Percentiles rank a stretch among this genome's conserved stretches.
Conservation (phyloP, 2,797 vertebrate species). For the Mormyrus proboscirostris region DNA sequence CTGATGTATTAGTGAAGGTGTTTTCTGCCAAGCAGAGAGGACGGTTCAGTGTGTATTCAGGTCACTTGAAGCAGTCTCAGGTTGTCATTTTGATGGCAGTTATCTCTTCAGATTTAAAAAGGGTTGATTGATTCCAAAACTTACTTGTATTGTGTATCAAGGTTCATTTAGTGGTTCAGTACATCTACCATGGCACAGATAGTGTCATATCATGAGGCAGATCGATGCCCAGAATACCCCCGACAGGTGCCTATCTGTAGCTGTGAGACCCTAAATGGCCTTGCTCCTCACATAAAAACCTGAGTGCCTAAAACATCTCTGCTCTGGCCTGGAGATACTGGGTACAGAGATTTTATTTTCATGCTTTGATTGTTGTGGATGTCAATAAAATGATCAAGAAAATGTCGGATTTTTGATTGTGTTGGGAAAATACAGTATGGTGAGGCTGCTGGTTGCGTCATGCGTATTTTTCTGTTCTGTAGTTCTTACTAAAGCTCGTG, state of each 20-base stretch:
- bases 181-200: not conserved
- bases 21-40: not conserved
- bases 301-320: not conserved
- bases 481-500: not conserved
- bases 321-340: not conserved
- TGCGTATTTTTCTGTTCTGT: not conserved
- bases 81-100: not conserved
- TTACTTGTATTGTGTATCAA: not conserved
- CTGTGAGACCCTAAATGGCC: not conserved
- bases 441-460: not conserved
- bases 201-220: not conserved
- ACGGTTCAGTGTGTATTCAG: not conserved
- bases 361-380: not conserved
- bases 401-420: not conserved
- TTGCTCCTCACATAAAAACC: not conserved
- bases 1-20: not conserved
- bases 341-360: not conserved
- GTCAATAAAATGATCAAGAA: not conserved
- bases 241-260: not conserved
- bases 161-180: not conserved
- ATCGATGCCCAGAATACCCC: not conserved
- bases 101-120: not conserved
- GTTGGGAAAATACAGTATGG: not conserved
- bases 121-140: not conserved
- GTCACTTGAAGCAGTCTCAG: not conserved